These are phyloP conservation scores for Aplocera efformata DNA, from an alignment of 2,888 invertebrate genomes.

Conservation along the genomic window DNA sequence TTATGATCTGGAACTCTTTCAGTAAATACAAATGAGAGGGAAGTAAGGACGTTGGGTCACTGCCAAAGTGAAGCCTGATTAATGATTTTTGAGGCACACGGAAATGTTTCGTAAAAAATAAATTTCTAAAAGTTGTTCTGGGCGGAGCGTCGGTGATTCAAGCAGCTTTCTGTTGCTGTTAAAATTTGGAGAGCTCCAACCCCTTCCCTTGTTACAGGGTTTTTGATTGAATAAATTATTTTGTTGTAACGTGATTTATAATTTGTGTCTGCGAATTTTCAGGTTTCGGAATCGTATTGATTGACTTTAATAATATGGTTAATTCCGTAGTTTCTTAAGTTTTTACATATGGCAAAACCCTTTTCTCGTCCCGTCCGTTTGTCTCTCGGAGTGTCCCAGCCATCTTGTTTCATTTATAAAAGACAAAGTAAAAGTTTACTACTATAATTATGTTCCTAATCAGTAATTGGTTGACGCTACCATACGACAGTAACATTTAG, in stretches of 20 bases:
- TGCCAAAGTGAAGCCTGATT: conserved; percentile 76
- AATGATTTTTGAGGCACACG: conserved; percentile 69
- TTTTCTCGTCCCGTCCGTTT: too few species aligned
- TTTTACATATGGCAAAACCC: too few species aligned
- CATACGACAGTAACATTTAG: too few species aligned
- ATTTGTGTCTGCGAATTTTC: too few species aligned
- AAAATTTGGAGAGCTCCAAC: conserved; percentile 18
- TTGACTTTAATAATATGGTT: too few species aligned
- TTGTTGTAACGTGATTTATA: not conserved
- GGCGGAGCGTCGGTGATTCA: conserved; percentile 24
- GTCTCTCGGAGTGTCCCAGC: too few species aligned
- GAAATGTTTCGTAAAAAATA: conserved; percentile 63
- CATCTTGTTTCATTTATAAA: too few species aligned
- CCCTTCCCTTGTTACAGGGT: conserved; percentile 15
- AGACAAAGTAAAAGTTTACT: too few species aligned
- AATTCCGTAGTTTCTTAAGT: too few species aligned
- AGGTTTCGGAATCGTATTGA: too few species aligned
- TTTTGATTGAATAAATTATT: conserved; percentile 13
- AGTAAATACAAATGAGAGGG: conserved; percentile 76
- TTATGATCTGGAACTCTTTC: conserved; percentile 73
- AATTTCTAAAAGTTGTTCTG: conserved; percentile 51
- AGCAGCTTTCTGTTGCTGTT: conserved; percentile 20
- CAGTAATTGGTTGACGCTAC: too few species aligned
- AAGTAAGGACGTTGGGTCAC: conserved; percentile 73
- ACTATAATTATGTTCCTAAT: too few species aligned